Evolutionary conservation across 2,797 vertebrate species (phyloP).

Genomic region (Vultur gryphus): DNA sequence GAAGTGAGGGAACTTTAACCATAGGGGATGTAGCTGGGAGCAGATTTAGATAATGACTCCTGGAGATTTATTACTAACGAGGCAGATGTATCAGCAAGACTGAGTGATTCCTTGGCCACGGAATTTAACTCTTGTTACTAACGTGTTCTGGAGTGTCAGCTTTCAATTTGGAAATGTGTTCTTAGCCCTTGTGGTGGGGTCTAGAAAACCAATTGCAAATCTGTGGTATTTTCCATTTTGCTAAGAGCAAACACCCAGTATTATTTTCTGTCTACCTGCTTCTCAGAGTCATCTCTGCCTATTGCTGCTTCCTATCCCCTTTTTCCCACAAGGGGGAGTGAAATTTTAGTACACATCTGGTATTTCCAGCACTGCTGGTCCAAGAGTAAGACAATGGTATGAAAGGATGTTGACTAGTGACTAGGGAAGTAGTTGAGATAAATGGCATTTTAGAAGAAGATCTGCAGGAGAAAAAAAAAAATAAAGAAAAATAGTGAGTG

Average conservation of each 20-base stretch:
- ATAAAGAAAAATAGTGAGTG: background rate
- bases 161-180: background rate
- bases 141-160: background rate
- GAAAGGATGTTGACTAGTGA: background rate
- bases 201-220: background rate
- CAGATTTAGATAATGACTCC: background rate
- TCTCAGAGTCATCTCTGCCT: background rate
- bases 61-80: constrained; percentile 26
- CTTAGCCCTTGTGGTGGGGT: background rate
- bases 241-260: background rate
- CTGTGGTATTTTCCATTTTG: background rate
- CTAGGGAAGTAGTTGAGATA: background rate
- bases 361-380: background rate
- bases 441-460: background rate
- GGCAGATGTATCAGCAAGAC: background rate
- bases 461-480: background rate
- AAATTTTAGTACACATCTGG: background rate
- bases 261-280: background rate
- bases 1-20: constrained; percentile 10
- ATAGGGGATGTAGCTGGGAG: background rate
- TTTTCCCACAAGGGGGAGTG: background rate
- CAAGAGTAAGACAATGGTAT: background rate
- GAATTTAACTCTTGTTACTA: constrained; percentile 24
- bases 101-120: background rate
- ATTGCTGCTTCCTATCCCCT: background rate